Percentiles rank a stretch among this genome's conserved stretches.
Conservation (phyloP, 2,797 vertebrate genomes). For the Bufotes viridis region DNA sequence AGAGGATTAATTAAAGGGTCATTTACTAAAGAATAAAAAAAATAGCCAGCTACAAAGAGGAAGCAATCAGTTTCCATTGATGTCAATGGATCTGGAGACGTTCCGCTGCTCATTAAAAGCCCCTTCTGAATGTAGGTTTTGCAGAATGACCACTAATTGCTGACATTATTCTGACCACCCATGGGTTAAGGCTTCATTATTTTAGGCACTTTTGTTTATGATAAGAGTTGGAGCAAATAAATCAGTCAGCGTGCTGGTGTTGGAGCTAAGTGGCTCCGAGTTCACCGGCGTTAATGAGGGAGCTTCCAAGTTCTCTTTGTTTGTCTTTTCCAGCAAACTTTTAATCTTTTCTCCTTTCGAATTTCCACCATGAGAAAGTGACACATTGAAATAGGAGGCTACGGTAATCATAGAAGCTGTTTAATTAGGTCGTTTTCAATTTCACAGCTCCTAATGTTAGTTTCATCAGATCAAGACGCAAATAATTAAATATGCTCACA, state of each 20-base stretch:
- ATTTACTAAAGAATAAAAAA: neutral
- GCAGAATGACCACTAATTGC: slow-evolving; percentile 9
- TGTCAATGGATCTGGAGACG: neutral
- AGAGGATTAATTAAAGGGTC: neutral
- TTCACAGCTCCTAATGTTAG: slow-evolving; percentile 46
- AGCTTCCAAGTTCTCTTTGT: slow-evolving; percentile 29
- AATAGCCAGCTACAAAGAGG: neutral
- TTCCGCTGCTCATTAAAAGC: slow-evolving; percentile 22
- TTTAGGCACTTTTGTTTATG: slow-evolving; percentile 12
- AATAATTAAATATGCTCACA: slow-evolving; percentile 54
- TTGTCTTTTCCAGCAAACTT: slow-evolving; percentile 34
- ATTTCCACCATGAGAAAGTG: slow-evolving; percentile 29
- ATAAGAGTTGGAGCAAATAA: slow-evolving; percentile 2
- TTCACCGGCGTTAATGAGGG: slow-evolving; percentile 14
- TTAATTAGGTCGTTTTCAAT: slow-evolving; percentile 57
- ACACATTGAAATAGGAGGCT: slow-evolving; percentile 47
- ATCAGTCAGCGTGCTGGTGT: neutral
- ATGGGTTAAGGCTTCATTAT: slow-evolving; percentile 22
- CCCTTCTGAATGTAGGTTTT: neutral
- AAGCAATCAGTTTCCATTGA: neutral
- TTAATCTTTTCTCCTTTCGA: slow-evolving; percentile 42
- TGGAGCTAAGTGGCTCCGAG: neutral
- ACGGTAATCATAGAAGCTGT: slow-evolving; percentile 35
- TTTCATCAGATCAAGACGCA: slow-evolving; percentile 52
- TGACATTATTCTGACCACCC: neutral